These are phyloP conservation scores for Neoscelio sp. DNA, from an alignment of 2,888 invertebrate species.

Conservation along the genomic window DNA sequence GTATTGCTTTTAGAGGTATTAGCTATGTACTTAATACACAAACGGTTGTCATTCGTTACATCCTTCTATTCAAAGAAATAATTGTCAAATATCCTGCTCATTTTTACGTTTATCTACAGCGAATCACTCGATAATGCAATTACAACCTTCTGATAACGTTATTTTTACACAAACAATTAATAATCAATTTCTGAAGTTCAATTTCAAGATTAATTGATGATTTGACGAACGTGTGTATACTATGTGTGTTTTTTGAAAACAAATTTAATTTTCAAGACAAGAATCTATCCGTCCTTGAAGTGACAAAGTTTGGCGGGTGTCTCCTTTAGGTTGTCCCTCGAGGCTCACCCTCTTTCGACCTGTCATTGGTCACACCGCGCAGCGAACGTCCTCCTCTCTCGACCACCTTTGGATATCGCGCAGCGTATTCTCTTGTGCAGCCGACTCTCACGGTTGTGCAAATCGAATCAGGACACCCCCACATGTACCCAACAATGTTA, in stretches of 20 bases:
- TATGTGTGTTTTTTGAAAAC: no score
- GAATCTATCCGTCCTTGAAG: constrained; percentile 29
- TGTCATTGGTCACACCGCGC: constrained; percentile 33
- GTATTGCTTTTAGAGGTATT: constrained; percentile 62
- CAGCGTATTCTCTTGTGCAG: constrained; percentile 53
- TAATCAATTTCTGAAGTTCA: no score
- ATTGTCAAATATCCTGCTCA: not conserved
- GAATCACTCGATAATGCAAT: no score
- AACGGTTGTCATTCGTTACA: constrained; percentile 54
- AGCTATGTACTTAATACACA: constrained; percentile 44
- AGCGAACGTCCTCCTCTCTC: constrained; percentile 17
- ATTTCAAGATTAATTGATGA: no score
- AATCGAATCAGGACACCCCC: constrained; percentile 81
- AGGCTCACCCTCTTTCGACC: constrained; percentile 13
- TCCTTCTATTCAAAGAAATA: constrained; percentile 35
- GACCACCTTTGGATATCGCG: constrained; percentile 42
- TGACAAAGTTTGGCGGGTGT: constrained; percentile 26
- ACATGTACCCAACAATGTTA: constrained; percentile 81
- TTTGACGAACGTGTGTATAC: no score
- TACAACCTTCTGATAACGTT: no score
- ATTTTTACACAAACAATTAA: no score
- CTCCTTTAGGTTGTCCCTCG: constrained; percentile 38
- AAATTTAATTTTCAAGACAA: constrained; percentile 21
- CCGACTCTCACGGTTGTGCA: constrained; percentile 77
- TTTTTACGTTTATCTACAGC: not conserved